Conservation (phyloP, 2,797 vertebrate species). For the Passerculus sandwichensis region DNA sequence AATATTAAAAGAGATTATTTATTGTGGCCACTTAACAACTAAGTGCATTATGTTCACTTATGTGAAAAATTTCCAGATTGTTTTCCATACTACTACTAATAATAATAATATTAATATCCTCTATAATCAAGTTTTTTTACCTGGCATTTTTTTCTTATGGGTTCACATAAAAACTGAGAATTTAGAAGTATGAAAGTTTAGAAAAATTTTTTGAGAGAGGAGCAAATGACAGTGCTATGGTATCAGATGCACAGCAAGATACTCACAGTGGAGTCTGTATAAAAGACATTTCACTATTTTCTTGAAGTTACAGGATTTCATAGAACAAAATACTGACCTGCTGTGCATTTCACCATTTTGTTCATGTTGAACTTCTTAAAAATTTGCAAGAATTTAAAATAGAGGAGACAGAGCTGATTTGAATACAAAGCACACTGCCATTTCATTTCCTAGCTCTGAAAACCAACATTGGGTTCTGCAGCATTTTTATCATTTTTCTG, state of each 20-base stretch:
- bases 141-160: background rate
- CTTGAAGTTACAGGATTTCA: background rate
- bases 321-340: background rate
- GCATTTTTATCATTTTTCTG: constrained; percentile 24
- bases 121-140: background rate
- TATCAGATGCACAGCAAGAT: background rate
- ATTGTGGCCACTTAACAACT: background rate
- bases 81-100: background rate
- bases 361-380: background rate
- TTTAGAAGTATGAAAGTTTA: background rate
- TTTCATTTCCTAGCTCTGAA: constrained; percentile 13
- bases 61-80: background rate
- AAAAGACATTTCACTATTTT: background rate
- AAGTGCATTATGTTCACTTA: background rate
- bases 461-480: background rate
- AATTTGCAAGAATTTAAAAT: background rate
- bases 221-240: background rate
- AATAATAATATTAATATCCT: background rate
- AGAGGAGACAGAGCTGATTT: background rate
- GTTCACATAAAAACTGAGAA: background rate
- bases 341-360: background rate
- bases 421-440: background rate
- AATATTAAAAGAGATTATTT: background rate
- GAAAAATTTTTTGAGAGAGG: background rate
- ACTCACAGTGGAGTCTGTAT: background rate